phyloP scores from a whole-genome alignment of 2,888 invertebrate genomes.

The Zaprionus obscuricornis region DNA sequence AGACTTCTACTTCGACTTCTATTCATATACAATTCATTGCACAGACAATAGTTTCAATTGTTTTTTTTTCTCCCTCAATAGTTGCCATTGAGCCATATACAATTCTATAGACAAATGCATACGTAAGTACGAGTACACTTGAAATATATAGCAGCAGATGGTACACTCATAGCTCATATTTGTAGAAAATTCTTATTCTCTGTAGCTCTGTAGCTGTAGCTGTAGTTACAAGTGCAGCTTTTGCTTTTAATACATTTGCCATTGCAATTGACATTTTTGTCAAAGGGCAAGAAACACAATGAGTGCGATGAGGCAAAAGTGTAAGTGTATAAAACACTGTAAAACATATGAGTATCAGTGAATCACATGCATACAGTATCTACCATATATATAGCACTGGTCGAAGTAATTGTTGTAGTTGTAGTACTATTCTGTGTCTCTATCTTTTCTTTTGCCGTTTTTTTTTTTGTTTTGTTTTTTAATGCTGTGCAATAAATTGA shows the following conservation, averaged over 20 bases:
- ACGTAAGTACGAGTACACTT: no score
- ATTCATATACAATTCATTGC: no score
- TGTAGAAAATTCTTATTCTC: no score
- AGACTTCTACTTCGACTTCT: no score
- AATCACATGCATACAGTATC: slow-evolving; percentile 26
- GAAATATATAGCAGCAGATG: no score
- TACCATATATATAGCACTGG: neutral
- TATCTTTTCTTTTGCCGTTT: slow-evolving; percentile 6
- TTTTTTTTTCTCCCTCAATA: no score
- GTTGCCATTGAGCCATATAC: no score
- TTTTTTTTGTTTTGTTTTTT: slow-evolving; percentile 34
- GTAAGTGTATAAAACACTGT: no score
- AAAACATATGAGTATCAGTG: slow-evolving; percentile 3
- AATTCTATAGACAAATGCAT: no score
- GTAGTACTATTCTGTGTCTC: slow-evolving; percentile 38
- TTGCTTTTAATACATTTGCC: slow-evolving; percentile 57
- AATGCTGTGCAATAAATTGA: slow-evolving; percentile 74
- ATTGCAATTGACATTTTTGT: slow-evolving; percentile 66
- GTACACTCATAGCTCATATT: no score
- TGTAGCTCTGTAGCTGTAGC: neutral
- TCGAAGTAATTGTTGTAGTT: slow-evolving; percentile 29
- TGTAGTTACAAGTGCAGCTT: slow-evolving; percentile 9
- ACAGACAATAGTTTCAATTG: no score
- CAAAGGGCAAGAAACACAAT: slow-evolving; percentile 61
- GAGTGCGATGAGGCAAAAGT: no score